These are phyloP conservation scores for Xestoiulus laeticollis DNA, from an alignment of 2,888 invertebrate species.

Conservation along the genomic window DNA sequence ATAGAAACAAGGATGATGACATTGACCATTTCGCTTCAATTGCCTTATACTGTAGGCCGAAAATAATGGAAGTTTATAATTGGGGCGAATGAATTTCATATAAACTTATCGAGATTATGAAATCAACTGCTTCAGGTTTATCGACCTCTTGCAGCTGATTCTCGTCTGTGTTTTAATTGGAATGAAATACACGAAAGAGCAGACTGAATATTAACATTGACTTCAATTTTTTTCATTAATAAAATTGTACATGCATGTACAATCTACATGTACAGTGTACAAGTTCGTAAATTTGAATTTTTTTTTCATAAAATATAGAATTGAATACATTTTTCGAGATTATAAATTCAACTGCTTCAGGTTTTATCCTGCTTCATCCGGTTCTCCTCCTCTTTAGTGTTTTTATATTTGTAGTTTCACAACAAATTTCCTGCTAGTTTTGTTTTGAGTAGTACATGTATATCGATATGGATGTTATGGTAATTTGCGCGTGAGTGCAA, in stretches of 20 bases:
- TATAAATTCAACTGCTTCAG: no score
- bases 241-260: not conserved
- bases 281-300: no score
- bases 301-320: no score
- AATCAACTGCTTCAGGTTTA: not conserved
- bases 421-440: no score
- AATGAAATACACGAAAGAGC: not conserved
- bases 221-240: no score
- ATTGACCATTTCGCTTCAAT: not conserved
- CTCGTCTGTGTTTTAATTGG: not conserved
- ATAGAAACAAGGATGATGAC: constrained; percentile 32
- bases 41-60: not conserved
- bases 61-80: constrained; percentile 20
- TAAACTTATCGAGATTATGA: constrained; percentile 36
- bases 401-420: no score
- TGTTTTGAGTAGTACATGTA: not conserved
- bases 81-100: constrained; percentile 35
- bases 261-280: no score
- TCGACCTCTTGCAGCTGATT: not conserved
- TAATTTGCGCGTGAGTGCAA: not conserved
- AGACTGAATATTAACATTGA: not conserved
- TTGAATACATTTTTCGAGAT: no score
- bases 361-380: no score
- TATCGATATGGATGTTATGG: not conserved
- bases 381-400: no score